phyloP scores from a whole-genome alignment of 37 sponge, comb jelly and placozoan genomes.

The Amphimedon queenslandica region DNA sequence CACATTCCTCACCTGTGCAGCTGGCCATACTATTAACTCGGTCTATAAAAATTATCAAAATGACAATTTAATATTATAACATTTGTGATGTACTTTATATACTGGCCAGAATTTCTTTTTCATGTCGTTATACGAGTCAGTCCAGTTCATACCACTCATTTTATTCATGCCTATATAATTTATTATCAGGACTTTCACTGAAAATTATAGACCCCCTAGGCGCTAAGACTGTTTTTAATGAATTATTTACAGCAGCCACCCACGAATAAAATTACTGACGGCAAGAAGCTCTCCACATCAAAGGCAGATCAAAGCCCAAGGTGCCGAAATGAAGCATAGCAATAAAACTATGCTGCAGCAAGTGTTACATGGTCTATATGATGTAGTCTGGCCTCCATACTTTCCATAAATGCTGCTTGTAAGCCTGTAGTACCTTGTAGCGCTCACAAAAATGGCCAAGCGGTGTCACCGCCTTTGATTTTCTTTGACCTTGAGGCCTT shows the following conservation, averaged over 20 bases:
- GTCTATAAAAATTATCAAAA: slow-evolving; percentile 19
- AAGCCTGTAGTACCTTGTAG: no score
- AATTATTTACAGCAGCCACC: no score
- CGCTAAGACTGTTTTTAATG: no score
- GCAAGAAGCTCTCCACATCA: background rate
- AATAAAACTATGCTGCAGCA: no score
- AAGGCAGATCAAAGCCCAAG: background rate
- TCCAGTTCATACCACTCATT: slow-evolving; percentile 51
- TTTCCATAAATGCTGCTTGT: no score
- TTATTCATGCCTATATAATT: slow-evolving; percentile 26
- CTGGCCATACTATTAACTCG: slow-evolving; percentile 66
- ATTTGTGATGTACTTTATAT: slow-evolving; percentile 50
- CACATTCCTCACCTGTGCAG: slow-evolving; percentile 31
- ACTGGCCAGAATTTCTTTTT: slow-evolving; percentile 52
- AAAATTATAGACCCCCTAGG: background rate
- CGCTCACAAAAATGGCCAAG: no score
- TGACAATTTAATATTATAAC: background rate
- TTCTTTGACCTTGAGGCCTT: no score
- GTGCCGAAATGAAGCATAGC: background rate
- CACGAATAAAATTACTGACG: background rate
- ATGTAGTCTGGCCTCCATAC: no score
- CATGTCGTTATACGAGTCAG: slow-evolving; percentile 25
- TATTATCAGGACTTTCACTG: background rate
- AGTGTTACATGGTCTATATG: no score
- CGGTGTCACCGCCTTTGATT: no score